A percentile compares a stretch with the other conserved stretches of the same genome.
phyloP scores from a whole-genome alignment of 2,888 invertebrate species.

The Agrochola lota region DNA sequence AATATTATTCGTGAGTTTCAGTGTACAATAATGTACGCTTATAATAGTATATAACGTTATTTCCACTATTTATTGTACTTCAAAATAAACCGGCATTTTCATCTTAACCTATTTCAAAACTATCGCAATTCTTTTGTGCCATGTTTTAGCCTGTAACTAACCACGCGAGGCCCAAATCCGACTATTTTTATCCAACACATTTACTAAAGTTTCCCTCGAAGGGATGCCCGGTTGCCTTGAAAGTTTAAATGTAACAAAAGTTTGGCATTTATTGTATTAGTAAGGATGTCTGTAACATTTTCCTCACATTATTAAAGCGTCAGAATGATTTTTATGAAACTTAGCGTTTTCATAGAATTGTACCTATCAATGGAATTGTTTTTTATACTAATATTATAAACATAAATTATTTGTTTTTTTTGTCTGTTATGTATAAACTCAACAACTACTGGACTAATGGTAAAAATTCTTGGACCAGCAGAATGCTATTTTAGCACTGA shows the following conservation, averaged over 20 bases:
- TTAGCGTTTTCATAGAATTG: background rate
- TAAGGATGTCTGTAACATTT: slow-evolving; percentile 20
- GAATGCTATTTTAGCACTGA: too few relatives aligned
- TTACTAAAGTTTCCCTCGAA: slow-evolving; percentile 40
- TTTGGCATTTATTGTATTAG: slow-evolving; percentile 36
- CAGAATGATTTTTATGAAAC: background rate
- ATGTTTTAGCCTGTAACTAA: background rate
- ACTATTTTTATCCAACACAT: slow-evolving; percentile 35
- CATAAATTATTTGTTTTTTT: too few relatives aligned
- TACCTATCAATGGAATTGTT: background rate
- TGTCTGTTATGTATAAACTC: too few relatives aligned
- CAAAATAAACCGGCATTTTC: background rate
- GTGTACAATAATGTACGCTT: too few relatives aligned
- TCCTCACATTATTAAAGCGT: background rate
- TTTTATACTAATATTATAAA: background rate
- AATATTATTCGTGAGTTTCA: background rate
- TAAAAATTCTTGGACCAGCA: too few relatives aligned
- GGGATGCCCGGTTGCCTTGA: slow-evolving; percentile 28
- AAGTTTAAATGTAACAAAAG: slow-evolving; percentile 38
- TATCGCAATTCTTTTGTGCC: background rate
- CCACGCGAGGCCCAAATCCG: slow-evolving; percentile 19
- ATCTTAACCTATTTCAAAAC: background rate
- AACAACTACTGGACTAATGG: too few relatives aligned
- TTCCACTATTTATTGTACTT: background rate
- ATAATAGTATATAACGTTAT: background rate